These are phyloP conservation scores for Tethea ocularis DNA, from an alignment of 2,888 invertebrate genomes.

Conservation along the genomic window DNA sequence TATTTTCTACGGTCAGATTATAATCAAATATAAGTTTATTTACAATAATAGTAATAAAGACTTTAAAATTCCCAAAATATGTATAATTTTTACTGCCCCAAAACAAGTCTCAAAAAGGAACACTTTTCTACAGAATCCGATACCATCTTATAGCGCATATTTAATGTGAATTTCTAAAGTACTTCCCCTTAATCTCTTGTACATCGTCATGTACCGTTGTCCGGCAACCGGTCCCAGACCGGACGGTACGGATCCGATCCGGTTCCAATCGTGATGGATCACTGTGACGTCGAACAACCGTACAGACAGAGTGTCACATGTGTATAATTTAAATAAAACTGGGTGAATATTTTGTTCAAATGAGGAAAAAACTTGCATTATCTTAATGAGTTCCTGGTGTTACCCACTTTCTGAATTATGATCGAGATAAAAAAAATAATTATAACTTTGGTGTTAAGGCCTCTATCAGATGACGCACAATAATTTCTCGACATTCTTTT, in stretches of 20 bases:
- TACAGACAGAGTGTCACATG: constrained; percentile 2
- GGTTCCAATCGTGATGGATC: constrained; percentile 34
- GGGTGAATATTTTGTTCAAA: constrained; percentile 21
- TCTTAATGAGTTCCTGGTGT: neutral
- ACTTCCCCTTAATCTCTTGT: constrained; percentile 32
- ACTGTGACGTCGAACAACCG: constrained; percentile 25
- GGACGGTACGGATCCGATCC: constrained; percentile 34
- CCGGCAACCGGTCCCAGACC: constrained; percentile 37
- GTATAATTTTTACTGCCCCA: neutral
- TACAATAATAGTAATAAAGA: no score
- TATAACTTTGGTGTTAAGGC: neutral
- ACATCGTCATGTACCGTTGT: constrained; percentile 31
- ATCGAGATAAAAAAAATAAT: neutral
- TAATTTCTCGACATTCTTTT: no score
- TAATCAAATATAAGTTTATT: no score
- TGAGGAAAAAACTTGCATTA: neutral
- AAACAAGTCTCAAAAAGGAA: neutral
- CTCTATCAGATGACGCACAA: no score
- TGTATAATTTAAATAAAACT: constrained; percentile 14
- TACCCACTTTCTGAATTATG: neutral
- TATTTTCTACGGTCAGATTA: no score
- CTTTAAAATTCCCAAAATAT: no score
- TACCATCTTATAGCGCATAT: neutral
- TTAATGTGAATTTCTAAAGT: constrained; percentile 10
- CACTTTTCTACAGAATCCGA: neutral